Evolutionary conservation across 2,888 invertebrate species (phyloP), one percentile per base, ranked within the genome.

Genomic region (Spilosoma lubricipeda): DNA sequence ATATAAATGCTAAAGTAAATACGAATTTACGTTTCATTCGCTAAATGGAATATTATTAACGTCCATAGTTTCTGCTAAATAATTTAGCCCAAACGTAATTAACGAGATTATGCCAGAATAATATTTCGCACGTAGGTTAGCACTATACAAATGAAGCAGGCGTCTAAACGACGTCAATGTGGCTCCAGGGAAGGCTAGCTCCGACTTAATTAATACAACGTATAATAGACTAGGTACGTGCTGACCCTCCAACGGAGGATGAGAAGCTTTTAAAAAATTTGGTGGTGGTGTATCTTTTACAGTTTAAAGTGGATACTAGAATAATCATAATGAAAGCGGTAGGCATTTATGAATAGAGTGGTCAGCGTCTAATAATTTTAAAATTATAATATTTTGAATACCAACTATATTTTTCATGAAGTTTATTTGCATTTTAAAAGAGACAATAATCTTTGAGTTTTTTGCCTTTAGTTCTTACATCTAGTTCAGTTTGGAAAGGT

Each of bases 171-270:
- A 70, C 67, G 74, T 56, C 66, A 76, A 69, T 77, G 66, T 71
- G 67, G 71, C 72, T 82, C 79, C 85, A 85, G 83, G 75, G 84
- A 80, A 63, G 63, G 18, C 68, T 79, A 79, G 80, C 80, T 83
- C 84, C 88, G 86, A 88, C 83, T 81, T 89, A 88, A 91, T 92
- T 89, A 91, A 90, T 89, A 89, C 90, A 90, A 88, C 84, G 79
- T 85, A 86, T 80, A 84, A 81, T 81, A 82, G 77, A 77, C 83
- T 45, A 45, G 45, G 45, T 80, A 82, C 78, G 80, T 79, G 78
- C 72, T 66, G 76, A 77, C 76, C 84, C 79, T 82, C 82, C 18
- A 56, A 56, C 3, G 36, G 18, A 63, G 63, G 27, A 2, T 63
- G 4, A 15, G 27, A 63, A 30, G 30, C 18, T 18, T 30, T 63